Evolutionary conservation across 2,113 vertebrate genomes (phyloP), one percentile per base, ranked within the genome.

Genomic region (Pyxicephalus adspersus): DNA sequence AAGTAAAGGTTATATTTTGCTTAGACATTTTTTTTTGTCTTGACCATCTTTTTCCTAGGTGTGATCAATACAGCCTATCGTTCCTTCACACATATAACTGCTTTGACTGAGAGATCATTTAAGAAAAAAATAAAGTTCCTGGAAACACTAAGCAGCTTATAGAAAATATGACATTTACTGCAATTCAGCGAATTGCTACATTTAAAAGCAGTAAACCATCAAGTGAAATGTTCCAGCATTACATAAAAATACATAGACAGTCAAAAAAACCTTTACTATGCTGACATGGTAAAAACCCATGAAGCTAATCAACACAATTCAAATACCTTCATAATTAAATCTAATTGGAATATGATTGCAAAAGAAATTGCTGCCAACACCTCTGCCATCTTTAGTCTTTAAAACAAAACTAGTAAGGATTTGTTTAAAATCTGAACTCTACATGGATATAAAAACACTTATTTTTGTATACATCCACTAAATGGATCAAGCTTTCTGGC

Each of bases 161-260:
- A 75, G 71, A 57, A 82, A 82, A 75, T 74, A 75, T 82, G 80
- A 82, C 80, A 82, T 81, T 81, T 81, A 65, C 50, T 73, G 79
- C 70, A 74, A 65, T 70, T 65, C 67, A 65, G 60, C 52, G 29
- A 74, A 81, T 74, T 74, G 70, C 70, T 74, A 38, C 55, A 81
- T 73, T 81, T 81, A 81, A 74, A 81, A 81, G 70, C 70, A 58
- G 29, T 65, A 81, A 81, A 74, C 79, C 70, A 74, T 81, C 60
- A 74, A 65, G 60, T 81, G 29, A 81, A 74, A 81, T 73, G 70
- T 74, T 74, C 60, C 65, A 25, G 60, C 26, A 65, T 73, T 57
- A 80, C 22, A 81, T 55, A 74, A 38, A 81, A 70, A 74, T 64
- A 45, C 26, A 57, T 13, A 8, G 45, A 57, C 28, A 57, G 29